phyloP scores from a whole-genome alignment of 2,797 vertebrate genomes.

The Rhinatrema bivittatum region DNA sequence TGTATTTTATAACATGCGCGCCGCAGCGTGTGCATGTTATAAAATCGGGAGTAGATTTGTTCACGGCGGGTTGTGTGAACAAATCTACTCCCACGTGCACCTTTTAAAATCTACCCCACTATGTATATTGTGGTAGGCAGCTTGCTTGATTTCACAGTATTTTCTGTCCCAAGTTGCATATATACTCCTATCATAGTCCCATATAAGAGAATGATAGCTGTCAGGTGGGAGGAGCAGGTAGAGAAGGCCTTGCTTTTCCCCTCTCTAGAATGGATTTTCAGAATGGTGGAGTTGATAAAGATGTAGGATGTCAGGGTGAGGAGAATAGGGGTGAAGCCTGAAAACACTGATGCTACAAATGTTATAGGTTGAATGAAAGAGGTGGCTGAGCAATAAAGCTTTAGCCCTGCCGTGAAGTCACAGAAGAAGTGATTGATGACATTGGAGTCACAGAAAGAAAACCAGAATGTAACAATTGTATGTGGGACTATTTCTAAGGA shows the following conservation, averaged over 20 bases:
- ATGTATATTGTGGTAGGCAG: constrained; percentile 19
- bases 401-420: constrained; percentile 19
- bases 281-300: constrained; percentile 8
- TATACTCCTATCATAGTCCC: constrained; percentile 16
- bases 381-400: constrained; percentile 24
- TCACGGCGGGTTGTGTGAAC: too few species aligned
- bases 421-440: constrained; percentile 26
- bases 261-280: constrained; percentile 4
- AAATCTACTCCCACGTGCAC: too few species aligned
- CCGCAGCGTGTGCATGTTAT: too few species aligned
- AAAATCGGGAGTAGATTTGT: too few species aligned
- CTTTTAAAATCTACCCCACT: too few species aligned
- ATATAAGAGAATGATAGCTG: constrained; percentile 13
- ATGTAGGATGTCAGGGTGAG: constrained; percentile 21
- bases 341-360: constrained; percentile 7
- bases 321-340: constrained; percentile 13
- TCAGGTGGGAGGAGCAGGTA: constrained; percentile 23
- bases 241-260: constrained; percentile 26
- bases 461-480: background rate
- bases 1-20: too few species aligned
- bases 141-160: constrained; percentile 11
- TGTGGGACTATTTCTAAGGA: background rate
- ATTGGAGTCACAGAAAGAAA: constrained; percentile 17
- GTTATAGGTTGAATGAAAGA: too few species aligned
- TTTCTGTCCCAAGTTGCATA: constrained; percentile 11